Conservation (phyloP, 2,113 vertebrate species). For the Abramis brama region DNA sequence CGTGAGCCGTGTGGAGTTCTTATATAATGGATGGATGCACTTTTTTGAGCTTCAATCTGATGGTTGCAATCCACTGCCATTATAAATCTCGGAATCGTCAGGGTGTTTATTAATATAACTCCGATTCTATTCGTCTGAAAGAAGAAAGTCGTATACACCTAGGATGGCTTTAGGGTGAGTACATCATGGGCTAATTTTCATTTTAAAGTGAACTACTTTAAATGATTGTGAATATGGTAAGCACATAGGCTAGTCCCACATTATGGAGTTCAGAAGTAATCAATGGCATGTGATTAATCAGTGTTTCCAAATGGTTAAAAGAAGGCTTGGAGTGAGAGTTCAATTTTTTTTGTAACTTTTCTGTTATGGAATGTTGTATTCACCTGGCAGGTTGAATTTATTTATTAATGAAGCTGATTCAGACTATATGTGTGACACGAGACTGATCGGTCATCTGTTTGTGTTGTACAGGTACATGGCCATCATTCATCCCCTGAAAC, state of each 20-base stretch:
- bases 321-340: neutral
- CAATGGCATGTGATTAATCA: neutral
- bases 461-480: conserved; percentile 88
- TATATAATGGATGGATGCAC: too few relatives aligned
- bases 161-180: too few relatives aligned
- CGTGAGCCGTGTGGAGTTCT: too few relatives aligned
- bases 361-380: neutral
- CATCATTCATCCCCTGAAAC: conserved; percentile 95
- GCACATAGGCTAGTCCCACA: neutral
- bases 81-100: too few relatives aligned
- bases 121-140: too few relatives aligned
- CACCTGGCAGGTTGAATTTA: neutral
- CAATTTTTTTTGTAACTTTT: neutral
- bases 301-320: neutral
- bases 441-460: neutral
- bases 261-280: neutral
- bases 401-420: neutral
- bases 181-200: too few relatives aligned
- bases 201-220: too few relatives aligned
- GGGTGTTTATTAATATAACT: too few relatives aligned
- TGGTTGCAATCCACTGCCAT: too few relatives aligned
- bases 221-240: conserved; percentile 5
- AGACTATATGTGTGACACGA: neutral
- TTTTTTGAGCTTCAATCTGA: too few relatives aligned
- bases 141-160: too few relatives aligned